Evolutionary conservation across 2,797 vertebrate genomes (phyloP).

Genomic region (Syndactyla subalaris): DNA sequence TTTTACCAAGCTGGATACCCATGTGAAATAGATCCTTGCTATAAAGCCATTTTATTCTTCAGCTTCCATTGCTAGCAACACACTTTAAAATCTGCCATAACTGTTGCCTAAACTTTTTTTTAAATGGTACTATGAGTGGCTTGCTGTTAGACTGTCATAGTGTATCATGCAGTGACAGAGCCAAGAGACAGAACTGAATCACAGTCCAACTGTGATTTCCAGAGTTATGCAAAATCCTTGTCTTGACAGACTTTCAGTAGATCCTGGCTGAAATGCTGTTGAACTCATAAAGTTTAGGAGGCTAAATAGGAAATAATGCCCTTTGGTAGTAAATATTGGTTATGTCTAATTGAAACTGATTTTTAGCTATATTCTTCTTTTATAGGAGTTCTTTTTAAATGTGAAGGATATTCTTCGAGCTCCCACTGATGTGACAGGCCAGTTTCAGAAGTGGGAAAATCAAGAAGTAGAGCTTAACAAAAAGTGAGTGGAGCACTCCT

Average conservation of each 20-base stretch:
- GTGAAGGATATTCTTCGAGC: constrained; percentile 92
- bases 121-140: background rate
- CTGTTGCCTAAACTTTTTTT: background rate
- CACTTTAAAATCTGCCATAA: background rate
- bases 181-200: background rate
- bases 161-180: background rate
- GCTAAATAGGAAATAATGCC: background rate
- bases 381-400: constrained; percentile 96
- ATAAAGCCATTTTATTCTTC: background rate
- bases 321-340: background rate
- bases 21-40: background rate
- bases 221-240: background rate
- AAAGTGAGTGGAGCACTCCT: constrained; percentile 74
- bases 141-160: background rate
- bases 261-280: background rate
- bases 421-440: constrained; percentile 84
- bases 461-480: constrained; percentile 88
- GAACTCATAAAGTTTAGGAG: background rate
- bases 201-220: background rate
- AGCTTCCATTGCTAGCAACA: background rate
- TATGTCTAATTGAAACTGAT: background rate
- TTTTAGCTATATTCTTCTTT: constrained; percentile 7
- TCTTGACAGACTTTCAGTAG: background rate
- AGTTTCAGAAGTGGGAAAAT: constrained; percentile 92
- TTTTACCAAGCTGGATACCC: background rate